Conservation (phyloP, 2,797 vertebrate genomes). For the Centroberyx gerrardi region DNA sequence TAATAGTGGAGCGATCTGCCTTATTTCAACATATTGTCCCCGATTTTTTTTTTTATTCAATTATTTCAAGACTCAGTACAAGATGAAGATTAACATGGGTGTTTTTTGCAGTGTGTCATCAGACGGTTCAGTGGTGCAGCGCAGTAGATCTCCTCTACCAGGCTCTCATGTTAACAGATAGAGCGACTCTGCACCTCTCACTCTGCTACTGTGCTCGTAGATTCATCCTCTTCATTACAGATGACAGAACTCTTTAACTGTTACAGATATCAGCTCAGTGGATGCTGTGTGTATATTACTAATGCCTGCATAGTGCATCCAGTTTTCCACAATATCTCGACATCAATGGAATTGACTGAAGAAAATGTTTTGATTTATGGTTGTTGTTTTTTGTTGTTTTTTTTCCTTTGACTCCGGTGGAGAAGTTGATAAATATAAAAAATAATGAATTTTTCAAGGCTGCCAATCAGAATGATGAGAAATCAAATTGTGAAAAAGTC, state of each 20-base stretch:
- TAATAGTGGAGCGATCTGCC: conserved; percentile 74
- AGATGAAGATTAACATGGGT: conserved; percentile 36
- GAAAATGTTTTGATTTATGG: conserved; percentile 76
- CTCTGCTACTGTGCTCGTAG: conserved; percentile 47
- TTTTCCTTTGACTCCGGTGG: conserved; percentile 71
- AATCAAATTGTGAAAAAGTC: conserved; percentile 87
- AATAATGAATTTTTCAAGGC: conserved; percentile 86
- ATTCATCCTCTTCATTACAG: conserved; percentile 28
- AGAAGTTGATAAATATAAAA: conserved; percentile 61
- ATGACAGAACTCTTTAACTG: conserved; percentile 29
- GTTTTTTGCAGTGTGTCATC: conserved; percentile 20
- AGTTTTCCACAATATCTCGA: conserved; percentile 87
- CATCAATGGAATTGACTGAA: conserved; percentile 86
- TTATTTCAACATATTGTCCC: conserved; percentile 68
- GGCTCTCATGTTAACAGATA: no score
- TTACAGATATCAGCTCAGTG: conserved; percentile 52
- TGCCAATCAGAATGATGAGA: conserved; percentile 89
- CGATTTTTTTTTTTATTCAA: not conserved
- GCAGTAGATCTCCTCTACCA: conserved; percentile 11
- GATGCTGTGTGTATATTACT: conserved; percentile 39
- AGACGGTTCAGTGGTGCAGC: not conserved
- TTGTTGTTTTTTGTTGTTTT: conserved; percentile 27
- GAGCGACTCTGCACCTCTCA: no score
- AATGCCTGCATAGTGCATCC: conserved; percentile 73
- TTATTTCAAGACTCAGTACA: conserved; percentile 26